These are phyloP conservation scores for Oncorhynchus keta DNA, from an alignment of 2,113 vertebrate species.

Conservation along the genomic window DNA sequence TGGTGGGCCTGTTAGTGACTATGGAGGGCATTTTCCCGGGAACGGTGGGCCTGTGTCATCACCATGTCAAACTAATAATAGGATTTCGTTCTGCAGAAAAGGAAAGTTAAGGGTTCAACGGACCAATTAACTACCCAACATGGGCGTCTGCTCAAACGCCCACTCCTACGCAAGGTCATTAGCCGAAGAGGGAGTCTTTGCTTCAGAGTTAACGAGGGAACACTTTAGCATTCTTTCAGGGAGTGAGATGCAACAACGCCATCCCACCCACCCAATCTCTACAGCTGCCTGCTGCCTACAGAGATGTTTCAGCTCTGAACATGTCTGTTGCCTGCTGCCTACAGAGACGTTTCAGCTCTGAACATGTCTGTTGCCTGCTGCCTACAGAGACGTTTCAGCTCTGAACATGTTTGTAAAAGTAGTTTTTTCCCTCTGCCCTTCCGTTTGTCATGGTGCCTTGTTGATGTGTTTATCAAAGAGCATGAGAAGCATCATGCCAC, in stretches of 20 bases:
- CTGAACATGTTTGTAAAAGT: background rate
- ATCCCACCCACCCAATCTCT: background rate
- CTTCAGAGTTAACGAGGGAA: background rate
- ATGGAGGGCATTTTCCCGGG: too few species aligned
- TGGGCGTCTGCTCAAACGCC: background rate
- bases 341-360: background rate
- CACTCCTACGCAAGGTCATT: background rate
- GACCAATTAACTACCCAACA: background rate
- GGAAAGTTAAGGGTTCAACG: background rate
- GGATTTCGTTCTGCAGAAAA: background rate
- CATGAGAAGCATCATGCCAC: background rate
- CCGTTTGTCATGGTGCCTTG: background rate
- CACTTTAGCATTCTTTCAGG: background rate
- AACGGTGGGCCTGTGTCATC: background rate
- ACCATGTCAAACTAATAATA: background rate
- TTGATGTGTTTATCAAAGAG: background rate
- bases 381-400: too few species aligned
- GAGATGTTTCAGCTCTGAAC: background rate
- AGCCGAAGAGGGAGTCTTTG: background rate
- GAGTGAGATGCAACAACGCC: background rate
- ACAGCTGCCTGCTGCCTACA: too few species aligned
- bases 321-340: background rate
- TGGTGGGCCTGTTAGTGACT: too few species aligned
- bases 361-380: background rate
- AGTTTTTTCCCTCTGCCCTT: background rate